Percentiles rank a stretch among this genome's conserved stretches.
Conservation (phyloP, 2,888 invertebrate species). For the Tyria jacobaeae region DNA sequence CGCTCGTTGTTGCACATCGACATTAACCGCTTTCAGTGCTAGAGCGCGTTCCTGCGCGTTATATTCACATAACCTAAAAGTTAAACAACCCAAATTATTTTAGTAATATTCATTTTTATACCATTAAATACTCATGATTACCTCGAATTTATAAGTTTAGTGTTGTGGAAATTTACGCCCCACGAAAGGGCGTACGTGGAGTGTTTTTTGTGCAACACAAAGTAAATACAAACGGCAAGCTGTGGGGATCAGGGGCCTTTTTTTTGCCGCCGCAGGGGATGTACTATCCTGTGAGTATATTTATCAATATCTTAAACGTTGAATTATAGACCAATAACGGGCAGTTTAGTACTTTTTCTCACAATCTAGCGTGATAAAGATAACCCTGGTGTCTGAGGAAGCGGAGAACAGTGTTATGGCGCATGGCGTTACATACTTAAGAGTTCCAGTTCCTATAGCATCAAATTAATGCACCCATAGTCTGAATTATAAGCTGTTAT, state of each 20-base stretch:
- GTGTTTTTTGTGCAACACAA: slow-evolving; percentile 87
- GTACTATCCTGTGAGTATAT: slow-evolving; percentile 96
- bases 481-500: slow-evolving; percentile 10
- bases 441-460: slow-evolving; percentile 23
- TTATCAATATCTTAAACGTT: slow-evolving; percentile 34
- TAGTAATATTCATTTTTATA: slow-evolving; percentile 70
- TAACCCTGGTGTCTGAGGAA: slow-evolving; percentile 50
- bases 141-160: slow-evolving; percentile 82
- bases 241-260: slow-evolving; percentile 98
- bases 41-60: slow-evolving; percentile 85
- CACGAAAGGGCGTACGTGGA: slow-evolving; percentile 77
- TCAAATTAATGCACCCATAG: slow-evolving; percentile 14
- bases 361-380: slow-evolving; percentile 36
- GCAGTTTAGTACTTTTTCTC: slow-evolving; percentile 28
- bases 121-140: slow-evolving; percentile 81
- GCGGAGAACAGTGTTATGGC: slow-evolving; percentile 56
- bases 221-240: slow-evolving; percentile 94
- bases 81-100: slow-evolving; percentile 72
- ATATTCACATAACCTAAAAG: slow-evolving; percentile 83
- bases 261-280: slow-evolving; percentile 98
- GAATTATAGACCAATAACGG: slow-evolving; percentile 22
- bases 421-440: slow-evolving; percentile 61
- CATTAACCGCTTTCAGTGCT: slow-evolving; percentile 84
- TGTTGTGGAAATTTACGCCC: slow-evolving; percentile 82
- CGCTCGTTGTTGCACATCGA: slow-evolving; percentile 83